Evolutionary conservation across 2,797 vertebrate genomes (phyloP).

Genomic region (Pipistrellus pygmaeus): DNA sequence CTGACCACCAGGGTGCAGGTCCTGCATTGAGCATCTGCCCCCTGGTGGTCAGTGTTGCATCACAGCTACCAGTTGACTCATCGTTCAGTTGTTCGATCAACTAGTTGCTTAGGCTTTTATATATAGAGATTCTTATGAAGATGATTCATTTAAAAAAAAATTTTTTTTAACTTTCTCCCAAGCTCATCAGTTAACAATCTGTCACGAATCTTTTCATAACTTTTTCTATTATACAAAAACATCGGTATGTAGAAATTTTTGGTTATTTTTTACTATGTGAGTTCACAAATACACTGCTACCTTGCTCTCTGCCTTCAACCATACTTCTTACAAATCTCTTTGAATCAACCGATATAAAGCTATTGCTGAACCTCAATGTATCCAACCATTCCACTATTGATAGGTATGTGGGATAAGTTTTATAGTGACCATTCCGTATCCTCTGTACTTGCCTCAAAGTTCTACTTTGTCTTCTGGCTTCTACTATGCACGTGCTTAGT

Average conservation of each 20-base stretch:
- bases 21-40: too few species aligned
- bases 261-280: not conserved
- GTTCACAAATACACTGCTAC: not conserved
- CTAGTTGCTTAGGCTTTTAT: too few species aligned
- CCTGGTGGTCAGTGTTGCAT: too few species aligned
- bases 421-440: not conserved
- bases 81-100: fast-evolving
- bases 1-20: too few species aligned
- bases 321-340: not conserved
- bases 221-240: not conserved
- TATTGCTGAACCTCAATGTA: not conserved
- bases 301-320: not conserved
- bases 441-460: not conserved
- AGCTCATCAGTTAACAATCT: not conserved
- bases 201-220: not conserved
- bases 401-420: not conserved
- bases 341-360: not conserved
- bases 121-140: not conserved
- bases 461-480: not conserved
- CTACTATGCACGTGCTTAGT: not conserved
- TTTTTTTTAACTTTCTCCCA: not conserved
- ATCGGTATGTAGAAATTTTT: not conserved
- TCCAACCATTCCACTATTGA: not conserved
- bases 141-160: not conserved
- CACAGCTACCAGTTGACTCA: too few species aligned